These are phyloP conservation scores for Oncorhynchus gorbuscha DNA, from an alignment of 2,113 vertebrate species.

Conservation along the genomic window DNA sequence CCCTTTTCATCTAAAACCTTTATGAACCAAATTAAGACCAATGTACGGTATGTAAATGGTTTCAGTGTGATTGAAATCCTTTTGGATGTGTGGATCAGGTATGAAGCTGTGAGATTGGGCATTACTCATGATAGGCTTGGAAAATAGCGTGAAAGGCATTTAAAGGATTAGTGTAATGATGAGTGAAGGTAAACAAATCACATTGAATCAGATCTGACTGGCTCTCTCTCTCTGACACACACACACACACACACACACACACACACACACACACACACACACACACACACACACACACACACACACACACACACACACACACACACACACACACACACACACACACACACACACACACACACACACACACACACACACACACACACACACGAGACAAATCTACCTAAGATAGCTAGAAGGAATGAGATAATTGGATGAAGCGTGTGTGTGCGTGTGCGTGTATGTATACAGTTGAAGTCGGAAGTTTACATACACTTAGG, in stretches of 20 bases:
- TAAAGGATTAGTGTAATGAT: conserved; percentile 10
- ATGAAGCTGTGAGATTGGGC: conserved; percentile 6
- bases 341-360: too few species aligned
- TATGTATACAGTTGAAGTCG: background rate
- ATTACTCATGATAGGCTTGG: conserved; percentile 21
- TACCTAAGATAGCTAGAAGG: background rate
- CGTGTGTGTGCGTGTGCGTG: background rate
- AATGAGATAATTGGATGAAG: background rate
- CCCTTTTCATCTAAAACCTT: too few species aligned
- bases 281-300: too few species aligned
- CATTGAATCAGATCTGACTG: conserved; percentile 21
- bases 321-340: too few species aligned
- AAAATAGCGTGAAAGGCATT: conserved; percentile 20
- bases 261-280: too few species aligned
- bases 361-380: too few species aligned
- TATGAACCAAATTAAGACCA: too few species aligned
- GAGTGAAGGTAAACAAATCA: conserved; percentile 23
- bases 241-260: too few species aligned
- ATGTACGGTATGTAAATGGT: background rate
- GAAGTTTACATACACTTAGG: too few species aligned
- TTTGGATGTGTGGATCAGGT: conserved; percentile 9
- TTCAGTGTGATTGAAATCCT: background rate
- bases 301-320: too few species aligned
- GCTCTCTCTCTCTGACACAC: background rate
- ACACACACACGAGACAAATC: conserved; percentile 1